These are phyloP conservation scores for Psilopsiagon aurifrons DNA, from an alignment of 2,113 vertebrate species.

Conservation along the genomic window DNA sequence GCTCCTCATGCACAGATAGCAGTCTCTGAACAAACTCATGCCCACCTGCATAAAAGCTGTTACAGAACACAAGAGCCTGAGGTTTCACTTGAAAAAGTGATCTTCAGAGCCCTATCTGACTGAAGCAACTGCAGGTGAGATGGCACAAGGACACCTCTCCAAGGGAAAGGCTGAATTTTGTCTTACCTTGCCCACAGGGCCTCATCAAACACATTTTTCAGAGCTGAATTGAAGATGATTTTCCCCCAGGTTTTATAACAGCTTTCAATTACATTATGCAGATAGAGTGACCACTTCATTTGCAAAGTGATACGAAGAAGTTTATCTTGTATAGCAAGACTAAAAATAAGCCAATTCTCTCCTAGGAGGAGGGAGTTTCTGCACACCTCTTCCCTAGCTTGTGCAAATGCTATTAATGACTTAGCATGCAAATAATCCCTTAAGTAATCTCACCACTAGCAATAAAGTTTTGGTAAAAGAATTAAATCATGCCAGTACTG, in stretches of 20 bases:
- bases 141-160: neutral
- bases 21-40: neutral
- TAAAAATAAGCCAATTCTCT: neutral
- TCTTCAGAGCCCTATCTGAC: neutral
- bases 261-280: neutral
- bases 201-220: neutral
- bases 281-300: neutral
- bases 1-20: neutral
- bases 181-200: neutral
- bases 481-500: neutral
- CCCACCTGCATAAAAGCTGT: neutral
- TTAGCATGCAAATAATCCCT: neutral
- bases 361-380: neutral
- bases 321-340: neutral
- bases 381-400: neutral
- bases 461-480: neutral
- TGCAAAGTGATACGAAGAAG: neutral
- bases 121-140: neutral
- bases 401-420: neutral
- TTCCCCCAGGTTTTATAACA: neutral
- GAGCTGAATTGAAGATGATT: neutral
- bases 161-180: neutral
- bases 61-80: neutral
- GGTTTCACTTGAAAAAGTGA: neutral
- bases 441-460: neutral